Percentiles rank a stretch among this genome's conserved stretches.
These are phyloP conservation scores for Phrynocephalus vlangalii DNA, from an alignment of 2,797 vertebrate genomes.

Conservation along the genomic window DNA sequence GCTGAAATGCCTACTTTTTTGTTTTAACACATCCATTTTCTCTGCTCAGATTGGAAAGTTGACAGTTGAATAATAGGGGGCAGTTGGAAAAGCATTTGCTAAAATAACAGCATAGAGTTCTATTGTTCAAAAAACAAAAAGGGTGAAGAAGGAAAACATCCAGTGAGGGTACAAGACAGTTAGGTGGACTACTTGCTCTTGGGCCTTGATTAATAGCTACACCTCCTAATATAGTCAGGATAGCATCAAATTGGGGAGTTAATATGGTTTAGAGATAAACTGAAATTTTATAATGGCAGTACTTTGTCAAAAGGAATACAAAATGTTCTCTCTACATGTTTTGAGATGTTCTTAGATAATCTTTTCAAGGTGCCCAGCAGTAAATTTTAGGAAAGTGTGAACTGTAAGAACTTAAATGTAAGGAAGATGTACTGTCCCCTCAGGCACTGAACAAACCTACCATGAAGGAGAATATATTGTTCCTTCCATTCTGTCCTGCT, in stretches of 20 bases:
- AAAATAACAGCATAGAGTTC: neutral
- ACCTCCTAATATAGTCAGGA: neutral
- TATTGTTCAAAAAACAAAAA: neutral
- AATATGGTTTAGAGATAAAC: neutral
- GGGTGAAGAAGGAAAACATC: neutral
- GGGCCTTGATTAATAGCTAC: neutral
- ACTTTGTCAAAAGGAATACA: no score
- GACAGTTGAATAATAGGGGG: neutral
- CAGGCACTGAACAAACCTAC: neutral
- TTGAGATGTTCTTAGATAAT: neutral
- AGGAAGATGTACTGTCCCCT: neutral
- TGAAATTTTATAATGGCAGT: neutral
- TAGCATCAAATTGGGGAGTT: neutral
- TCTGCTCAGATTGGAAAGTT: neutral
- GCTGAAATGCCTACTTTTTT: constrained; percentile 2
- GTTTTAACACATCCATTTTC: neutral
- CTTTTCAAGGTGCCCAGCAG: neutral
- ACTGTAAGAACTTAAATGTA: neutral
- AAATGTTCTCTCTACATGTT: neutral
- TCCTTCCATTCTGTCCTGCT: neutral
- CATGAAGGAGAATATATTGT: neutral
- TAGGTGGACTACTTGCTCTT: neutral
- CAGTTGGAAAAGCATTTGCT: neutral
- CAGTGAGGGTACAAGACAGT: neutral
- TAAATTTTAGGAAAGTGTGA: neutral